A percentile compares a stretch with the other conserved stretches of the same genome.
phyloP scores from a whole-genome alignment of 1,140 invertebrate genomes.

The Saccostrea echinata region DNA sequence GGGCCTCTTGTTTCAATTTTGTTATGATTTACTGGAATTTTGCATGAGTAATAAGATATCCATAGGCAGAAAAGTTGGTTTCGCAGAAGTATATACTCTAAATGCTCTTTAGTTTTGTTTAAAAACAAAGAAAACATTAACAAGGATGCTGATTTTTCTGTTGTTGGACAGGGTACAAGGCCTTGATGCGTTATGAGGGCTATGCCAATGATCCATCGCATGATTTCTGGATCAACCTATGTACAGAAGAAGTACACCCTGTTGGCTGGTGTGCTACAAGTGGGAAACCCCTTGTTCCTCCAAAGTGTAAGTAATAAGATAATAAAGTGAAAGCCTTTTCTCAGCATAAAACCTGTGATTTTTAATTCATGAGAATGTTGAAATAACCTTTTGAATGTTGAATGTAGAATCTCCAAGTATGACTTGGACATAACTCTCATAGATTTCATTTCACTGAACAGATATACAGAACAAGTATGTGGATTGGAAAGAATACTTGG shows the following conservation, averaged over 20 bases:
- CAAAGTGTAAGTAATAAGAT: constrained; percentile 84
- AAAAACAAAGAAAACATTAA: too few species aligned
- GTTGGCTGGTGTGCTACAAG: constrained; percentile 98
- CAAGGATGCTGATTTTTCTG: neutral
- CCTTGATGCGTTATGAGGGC: constrained; percentile 95
- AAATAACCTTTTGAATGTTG: too few species aligned
- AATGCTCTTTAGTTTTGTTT: too few species aligned
- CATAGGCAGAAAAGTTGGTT: too few species aligned
- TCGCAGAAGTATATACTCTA: too few species aligned
- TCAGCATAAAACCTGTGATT: neutral
- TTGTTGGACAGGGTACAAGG: constrained; percentile 88
- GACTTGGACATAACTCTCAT: neutral
- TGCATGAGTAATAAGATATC: too few species aligned
- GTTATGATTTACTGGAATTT: too few species aligned
- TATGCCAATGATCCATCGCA: constrained; percentile 92
- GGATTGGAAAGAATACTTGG: constrained; percentile 97
- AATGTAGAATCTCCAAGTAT: too few species aligned
- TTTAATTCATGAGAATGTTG: neutral
- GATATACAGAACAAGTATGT: constrained; percentile 91
- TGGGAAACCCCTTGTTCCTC: constrained; percentile 96
- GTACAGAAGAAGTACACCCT: constrained; percentile 94
- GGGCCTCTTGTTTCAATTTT: too few species aligned
- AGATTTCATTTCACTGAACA: constrained; percentile 53
- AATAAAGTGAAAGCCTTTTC: neutral
- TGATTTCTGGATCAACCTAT: constrained; percentile 98